phyloP scores from a whole-genome alignment of 2,888 invertebrate genomes.

The Mactromeris polynyma region DNA sequence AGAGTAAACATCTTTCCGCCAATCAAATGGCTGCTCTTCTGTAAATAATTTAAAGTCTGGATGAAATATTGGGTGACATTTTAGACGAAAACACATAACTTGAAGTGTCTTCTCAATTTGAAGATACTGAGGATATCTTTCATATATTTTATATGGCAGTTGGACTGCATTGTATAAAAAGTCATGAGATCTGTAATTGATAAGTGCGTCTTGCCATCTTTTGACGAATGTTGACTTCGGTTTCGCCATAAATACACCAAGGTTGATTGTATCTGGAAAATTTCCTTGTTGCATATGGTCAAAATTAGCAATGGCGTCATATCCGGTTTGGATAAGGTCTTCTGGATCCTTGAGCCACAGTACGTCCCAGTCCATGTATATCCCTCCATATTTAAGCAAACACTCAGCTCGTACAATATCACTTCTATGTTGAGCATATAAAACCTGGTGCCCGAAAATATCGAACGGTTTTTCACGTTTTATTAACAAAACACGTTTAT shows the following conservation, averaged over 20 bases:
- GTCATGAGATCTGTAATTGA: conserved; percentile 73
- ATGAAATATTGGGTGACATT: conserved; percentile 84
- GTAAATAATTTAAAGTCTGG: conserved; percentile 78
- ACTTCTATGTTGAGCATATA: conserved; percentile 81
- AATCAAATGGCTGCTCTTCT: conserved; percentile 80
- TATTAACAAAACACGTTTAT: conserved; percentile 73
- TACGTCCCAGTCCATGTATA: conserved; percentile 86
- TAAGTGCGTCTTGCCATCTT: conserved; percentile 74
- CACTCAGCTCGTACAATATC: conserved; percentile 85
- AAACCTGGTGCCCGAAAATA: conserved; percentile 77
- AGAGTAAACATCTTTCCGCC: conserved; percentile 82
- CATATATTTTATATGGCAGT: conserved; percentile 80
- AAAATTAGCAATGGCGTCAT: conserved; percentile 82
- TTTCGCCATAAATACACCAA: conserved; percentile 83
- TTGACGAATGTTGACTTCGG: conserved; percentile 75
- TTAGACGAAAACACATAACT: conserved; percentile 84
- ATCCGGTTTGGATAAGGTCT: conserved; percentile 71
- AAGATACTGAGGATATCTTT: conserved; percentile 81
- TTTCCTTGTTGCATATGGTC: conserved; percentile 79
- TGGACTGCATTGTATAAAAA: conserved; percentile 78
- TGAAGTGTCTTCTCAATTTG: conserved; percentile 81
- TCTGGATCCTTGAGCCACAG: conserved; percentile 82
- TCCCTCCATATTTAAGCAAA: conserved; percentile 84
- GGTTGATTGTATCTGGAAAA: conserved; percentile 79
- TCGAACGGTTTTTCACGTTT: conserved; percentile 72